phyloP scores from a whole-genome alignment of 2,888 invertebrate species.

The Caradrina clavipalpis region DNA sequence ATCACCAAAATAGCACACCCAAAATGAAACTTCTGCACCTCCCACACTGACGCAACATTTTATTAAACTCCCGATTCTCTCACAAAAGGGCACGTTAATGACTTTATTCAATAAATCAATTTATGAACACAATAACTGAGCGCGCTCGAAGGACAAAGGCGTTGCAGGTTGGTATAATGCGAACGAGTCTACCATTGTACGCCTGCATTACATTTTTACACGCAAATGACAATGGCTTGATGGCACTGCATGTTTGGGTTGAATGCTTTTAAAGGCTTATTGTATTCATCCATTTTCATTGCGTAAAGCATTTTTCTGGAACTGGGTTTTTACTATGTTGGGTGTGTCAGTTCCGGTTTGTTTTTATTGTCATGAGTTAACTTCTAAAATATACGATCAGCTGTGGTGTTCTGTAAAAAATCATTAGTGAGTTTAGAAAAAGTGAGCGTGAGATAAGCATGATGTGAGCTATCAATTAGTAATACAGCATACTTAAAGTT shows the following conservation, averaged over 20 bases:
- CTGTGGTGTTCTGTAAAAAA: too few species aligned
- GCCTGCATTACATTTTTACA: constrained; percentile 70
- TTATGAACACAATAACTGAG: constrained; percentile 68
- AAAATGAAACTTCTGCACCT: constrained; percentile 46
- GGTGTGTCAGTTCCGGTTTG: neutral
- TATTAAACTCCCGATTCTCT: constrained; percentile 64
- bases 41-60: constrained; percentile 53
- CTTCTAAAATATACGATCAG: too few species aligned
- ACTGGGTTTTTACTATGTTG: neutral
- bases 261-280: constrained; percentile 50
- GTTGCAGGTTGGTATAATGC: constrained; percentile 50
- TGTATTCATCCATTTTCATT: constrained; percentile 41
- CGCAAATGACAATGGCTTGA: constrained; percentile 60
- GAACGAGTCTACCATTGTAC: constrained; percentile 63
- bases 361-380: neutral
- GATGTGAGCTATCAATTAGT: too few species aligned
- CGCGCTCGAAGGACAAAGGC: constrained; percentile 53
- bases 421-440: too few species aligned
- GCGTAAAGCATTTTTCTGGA: constrained; percentile 17
- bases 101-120: constrained; percentile 78
- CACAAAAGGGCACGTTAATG: constrained; percentile 75
- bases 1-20: neutral
- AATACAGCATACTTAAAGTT: too few species aligned
- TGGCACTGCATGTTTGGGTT: constrained; percentile 38
- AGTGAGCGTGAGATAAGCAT: too few species aligned